A percentile compares a stretch with the other conserved stretches of the same genome.
Conservation (phyloP, 2,797 vertebrate genomes). For the Anabas testudineus region DNA sequence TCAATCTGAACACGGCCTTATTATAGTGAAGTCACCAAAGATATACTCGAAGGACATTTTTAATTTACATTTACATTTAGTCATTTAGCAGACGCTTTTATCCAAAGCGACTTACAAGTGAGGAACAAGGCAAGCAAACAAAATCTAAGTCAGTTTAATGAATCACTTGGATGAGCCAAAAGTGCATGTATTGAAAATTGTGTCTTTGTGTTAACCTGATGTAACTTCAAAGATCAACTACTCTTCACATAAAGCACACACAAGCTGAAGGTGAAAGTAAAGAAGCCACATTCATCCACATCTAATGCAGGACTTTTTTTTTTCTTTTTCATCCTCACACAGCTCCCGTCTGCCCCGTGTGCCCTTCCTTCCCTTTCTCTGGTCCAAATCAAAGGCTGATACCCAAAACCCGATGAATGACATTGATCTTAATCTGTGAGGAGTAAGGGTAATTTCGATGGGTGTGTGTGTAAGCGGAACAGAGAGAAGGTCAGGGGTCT, state of each 20-base stretch:
- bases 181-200: slow-evolving; percentile 13
- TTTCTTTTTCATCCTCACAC: slow-evolving; percentile 69
- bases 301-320: slow-evolving; percentile 58
- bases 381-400: slow-evolving; percentile 83
- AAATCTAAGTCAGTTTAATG: too few relatives aligned
- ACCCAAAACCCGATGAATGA: slow-evolving; percentile 82
- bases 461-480: slow-evolving; percentile 77
- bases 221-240: slow-evolving; percentile 43
- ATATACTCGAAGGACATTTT: neutral
- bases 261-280: slow-evolving; percentile 51
- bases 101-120: too few relatives aligned
- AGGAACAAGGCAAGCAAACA: too few relatives aligned
- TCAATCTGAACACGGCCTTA: neutral
- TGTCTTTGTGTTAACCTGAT: slow-evolving; percentile 19
- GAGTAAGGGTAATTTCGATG: slow-evolving; percentile 77
- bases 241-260: slow-evolving; percentile 26
- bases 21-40: neutral
- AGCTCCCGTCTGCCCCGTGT: slow-evolving; percentile 77
- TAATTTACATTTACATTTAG: too few relatives aligned
- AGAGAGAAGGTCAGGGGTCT: slow-evolving; percentile 77
- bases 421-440: slow-evolving; percentile 85
- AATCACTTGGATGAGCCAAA: neutral
- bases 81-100: too few relatives aligned
- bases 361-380: slow-evolving; percentile 83
- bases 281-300: slow-evolving; percentile 62